Conservation (phyloP, 1,140 invertebrate species). For the Polyergus mexicanus region DNA sequence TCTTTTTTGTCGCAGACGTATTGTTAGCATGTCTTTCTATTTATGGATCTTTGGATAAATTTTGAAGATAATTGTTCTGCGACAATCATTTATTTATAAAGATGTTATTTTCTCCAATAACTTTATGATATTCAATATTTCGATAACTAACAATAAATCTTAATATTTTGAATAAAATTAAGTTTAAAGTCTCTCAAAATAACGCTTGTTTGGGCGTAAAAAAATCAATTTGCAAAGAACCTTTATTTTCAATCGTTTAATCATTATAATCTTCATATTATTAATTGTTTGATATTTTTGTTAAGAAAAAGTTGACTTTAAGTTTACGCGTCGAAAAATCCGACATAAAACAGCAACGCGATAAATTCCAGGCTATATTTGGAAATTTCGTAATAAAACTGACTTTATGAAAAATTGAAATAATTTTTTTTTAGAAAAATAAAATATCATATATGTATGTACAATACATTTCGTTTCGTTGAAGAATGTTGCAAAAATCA, state of each 20-base stretch:
- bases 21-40: not conserved
- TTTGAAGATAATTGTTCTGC: not conserved
- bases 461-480: not conserved
- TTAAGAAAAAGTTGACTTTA: not conserved
- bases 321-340: not conserved
- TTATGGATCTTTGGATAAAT: not conserved
- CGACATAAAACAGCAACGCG: not conserved
- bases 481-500: not conserved
- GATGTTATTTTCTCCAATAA: not conserved
- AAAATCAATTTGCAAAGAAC: too few relatives aligned
- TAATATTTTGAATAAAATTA: too few relatives aligned
- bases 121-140: not conserved
- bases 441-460: not conserved
- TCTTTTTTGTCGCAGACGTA: not conserved
- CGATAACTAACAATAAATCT: too few relatives aligned
- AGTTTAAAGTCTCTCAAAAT: too few relatives aligned
- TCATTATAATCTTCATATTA: not conserved
- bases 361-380: not conserved
- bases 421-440: not conserved
- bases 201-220: too few relatives aligned
- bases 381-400: constrained; percentile 1
- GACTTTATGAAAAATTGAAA: not conserved
- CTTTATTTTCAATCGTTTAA: too few relatives aligned
- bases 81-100: not conserved
- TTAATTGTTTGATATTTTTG: not conserved